A percentile compares a stretch with the other conserved stretches of the same genome.
Conservation (phyloP, 2,888 invertebrate species). For the Rambutsinella grinnellia region DNA sequence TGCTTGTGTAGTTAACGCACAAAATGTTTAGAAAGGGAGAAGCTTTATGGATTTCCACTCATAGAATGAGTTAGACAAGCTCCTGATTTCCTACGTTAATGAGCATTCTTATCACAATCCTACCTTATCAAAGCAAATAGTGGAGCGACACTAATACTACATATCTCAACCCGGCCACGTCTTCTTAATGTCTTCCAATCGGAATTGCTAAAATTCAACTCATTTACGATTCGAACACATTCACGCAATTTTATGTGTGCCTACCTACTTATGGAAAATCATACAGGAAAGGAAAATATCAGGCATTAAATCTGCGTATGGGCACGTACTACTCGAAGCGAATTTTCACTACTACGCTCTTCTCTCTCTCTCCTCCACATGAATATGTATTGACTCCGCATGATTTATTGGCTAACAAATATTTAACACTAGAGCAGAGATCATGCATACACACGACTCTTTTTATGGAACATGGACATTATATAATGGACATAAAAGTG, state of each 20-base stretch:
- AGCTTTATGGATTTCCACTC: not conserved
- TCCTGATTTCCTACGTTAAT: slow-evolving; percentile 18
- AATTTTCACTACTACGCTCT: not conserved
- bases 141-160: not conserved
- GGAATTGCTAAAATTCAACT: not conserved
- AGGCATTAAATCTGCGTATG: not conserved
- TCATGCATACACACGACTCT: no score
- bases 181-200: not conserved
- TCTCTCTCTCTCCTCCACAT: no score
- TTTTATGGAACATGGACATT: no score
- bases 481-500: no score
- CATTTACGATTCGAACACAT: not conserved
- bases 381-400: no score
- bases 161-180: not conserved
- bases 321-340: not conserved
- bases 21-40: no score
- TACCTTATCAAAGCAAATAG: slow-evolving; percentile 45
- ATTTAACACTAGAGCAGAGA: no score
- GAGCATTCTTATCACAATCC: slow-evolving; percentile 47
- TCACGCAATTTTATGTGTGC: slow-evolving; percentile 1
- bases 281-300: not conserved
- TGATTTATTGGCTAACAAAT: slow-evolving; percentile 38
- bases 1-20: no score
- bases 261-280: not conserved
- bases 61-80: not conserved